phyloP scores from a whole-genome alignment of 2,113 vertebrate species.

The Vimba vimba region DNA sequence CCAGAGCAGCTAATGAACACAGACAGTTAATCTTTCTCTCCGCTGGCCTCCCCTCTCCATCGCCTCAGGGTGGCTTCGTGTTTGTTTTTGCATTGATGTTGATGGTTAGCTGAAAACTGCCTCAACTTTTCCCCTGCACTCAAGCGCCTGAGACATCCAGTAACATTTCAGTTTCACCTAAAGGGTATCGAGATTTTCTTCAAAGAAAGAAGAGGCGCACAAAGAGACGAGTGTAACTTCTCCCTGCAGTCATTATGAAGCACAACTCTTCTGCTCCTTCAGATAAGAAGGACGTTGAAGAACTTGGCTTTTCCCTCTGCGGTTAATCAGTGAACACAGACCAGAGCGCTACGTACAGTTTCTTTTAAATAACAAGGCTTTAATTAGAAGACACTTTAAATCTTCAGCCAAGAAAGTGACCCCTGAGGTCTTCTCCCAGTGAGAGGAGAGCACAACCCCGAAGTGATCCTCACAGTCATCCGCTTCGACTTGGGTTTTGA shows the following conservation, averaged over 20 bases:
- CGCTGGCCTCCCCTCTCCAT: constrained; percentile 12
- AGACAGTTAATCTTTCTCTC: constrained; percentile 52
- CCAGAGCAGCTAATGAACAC: constrained; percentile 51
- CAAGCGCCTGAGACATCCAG: constrained; percentile 2
- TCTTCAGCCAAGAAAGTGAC: constrained; percentile 40
- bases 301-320: constrained; percentile 19
- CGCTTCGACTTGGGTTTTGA: not conserved
- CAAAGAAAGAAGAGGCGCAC: not conserved
- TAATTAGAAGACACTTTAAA: constrained; percentile 27
- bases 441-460: not conserved
- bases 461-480: not conserved
- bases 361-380: constrained; percentile 32
- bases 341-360: constrained; percentile 15
- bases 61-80: constrained; percentile 35
- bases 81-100: constrained; percentile 12
- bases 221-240: constrained; percentile 2
- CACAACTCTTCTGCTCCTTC: not conserved
- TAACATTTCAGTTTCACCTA: constrained; percentile 33
- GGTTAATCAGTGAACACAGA: constrained; percentile 49
- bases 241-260: constrained; percentile 8
- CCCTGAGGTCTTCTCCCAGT: constrained; percentile 22
- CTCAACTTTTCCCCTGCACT: constrained; percentile 2
- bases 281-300: constrained; percentile 13
- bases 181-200: constrained; percentile 34
- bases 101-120: constrained; percentile 38